Base-by-base conservation (phyloP, 2,797 vertebrate species). In the Pelobates cultripes region DNA sequence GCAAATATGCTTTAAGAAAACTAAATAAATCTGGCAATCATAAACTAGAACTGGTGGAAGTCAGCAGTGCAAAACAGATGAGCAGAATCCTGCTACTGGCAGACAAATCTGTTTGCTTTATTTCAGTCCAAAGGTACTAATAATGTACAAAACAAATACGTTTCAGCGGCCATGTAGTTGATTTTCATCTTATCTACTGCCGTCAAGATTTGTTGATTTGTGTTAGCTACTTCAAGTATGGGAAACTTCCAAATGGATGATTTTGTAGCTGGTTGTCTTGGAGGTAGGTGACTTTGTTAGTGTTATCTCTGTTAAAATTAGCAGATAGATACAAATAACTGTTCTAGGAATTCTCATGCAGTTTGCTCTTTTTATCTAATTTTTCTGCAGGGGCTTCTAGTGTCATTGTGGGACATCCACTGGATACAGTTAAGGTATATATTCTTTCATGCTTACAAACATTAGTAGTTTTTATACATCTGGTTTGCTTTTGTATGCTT, bases 401-500 rank as follows among this genome's bases (percentile, higher is more conserved):
- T 3, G 97, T 99, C 85, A 89, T 98, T 0, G 94, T 98, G 0
- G 97, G 98, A 40, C 95, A 99, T 86, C 98, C 98, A 1, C 89
- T 99, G 91, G 97, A 99, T 91, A 99, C 97, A 0, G 95, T 99
- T 66, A 99, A 99, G 96, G 98, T 96, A 93, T 89, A 82, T 0
- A 6, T 64, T 51, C 47, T 51, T 51, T 10, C 47, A 51, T 10
- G 10, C 47, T 51, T 51, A 51, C 47, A 51, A 51, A 51, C 47
- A 51, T 28, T 28, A 28, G 28, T 28, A 28, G 28, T 28, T 28
- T 28, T 28, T 2, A 28, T 28, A 28, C 28, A 28, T 28, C 28
- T 28, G 28, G 28, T 28, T 28, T 28, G 28, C 28, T 28, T 28
- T 28, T 28, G 47, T 6, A 51, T 51, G 3, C 10, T 51, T 51